phyloP scores from a whole-genome alignment of 1,140 invertebrate genomes.

The Drosophila oshimai region DNA sequence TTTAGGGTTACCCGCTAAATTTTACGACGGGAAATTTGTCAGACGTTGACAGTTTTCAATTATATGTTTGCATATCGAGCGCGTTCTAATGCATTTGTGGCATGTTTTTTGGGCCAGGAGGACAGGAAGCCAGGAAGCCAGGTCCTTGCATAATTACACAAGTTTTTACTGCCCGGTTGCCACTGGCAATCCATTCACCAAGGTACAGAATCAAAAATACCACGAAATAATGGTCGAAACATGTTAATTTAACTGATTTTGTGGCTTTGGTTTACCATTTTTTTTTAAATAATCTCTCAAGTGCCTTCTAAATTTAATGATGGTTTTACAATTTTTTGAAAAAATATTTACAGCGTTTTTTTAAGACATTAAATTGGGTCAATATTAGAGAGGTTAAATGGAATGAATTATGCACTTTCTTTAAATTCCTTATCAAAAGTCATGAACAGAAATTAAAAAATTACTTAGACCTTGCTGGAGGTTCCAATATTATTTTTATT shows the following conservation, averaged over 20 bases:
- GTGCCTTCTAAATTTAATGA: too few relatives aligned
- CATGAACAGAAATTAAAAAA: too few relatives aligned
- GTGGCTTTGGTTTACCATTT: too few relatives aligned
- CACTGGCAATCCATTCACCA: not conserved
- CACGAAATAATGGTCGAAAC: not conserved
- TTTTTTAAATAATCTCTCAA: too few relatives aligned
- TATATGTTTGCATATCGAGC: constrained; percentile 47
- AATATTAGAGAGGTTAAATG: too few relatives aligned
- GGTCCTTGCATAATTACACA: constrained; percentile 27
- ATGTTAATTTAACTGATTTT: not conserved
- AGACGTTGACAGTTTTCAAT: constrained; percentile 72
- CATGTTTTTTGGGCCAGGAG: constrained; percentile 14
- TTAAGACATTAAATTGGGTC: too few relatives aligned
- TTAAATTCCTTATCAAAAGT: too few relatives aligned
- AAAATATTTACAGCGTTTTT: too few relatives aligned
- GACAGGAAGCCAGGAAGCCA: constrained; percentile 1
- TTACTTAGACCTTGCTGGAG: too few relatives aligned
- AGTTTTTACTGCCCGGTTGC: constrained; percentile 1
- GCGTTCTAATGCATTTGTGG: constrained; percentile 32
- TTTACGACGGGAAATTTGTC: constrained; percentile 60
- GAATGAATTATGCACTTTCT: too few relatives aligned
- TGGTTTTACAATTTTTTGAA: too few relatives aligned
- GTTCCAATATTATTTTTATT: too few relatives aligned
- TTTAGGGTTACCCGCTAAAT: constrained; percentile 51
- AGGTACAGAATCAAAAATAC: not conserved